phyloP scores from a whole-genome alignment of 2,113 vertebrate genomes.

The Nothobranchius kuhntae region DNA sequence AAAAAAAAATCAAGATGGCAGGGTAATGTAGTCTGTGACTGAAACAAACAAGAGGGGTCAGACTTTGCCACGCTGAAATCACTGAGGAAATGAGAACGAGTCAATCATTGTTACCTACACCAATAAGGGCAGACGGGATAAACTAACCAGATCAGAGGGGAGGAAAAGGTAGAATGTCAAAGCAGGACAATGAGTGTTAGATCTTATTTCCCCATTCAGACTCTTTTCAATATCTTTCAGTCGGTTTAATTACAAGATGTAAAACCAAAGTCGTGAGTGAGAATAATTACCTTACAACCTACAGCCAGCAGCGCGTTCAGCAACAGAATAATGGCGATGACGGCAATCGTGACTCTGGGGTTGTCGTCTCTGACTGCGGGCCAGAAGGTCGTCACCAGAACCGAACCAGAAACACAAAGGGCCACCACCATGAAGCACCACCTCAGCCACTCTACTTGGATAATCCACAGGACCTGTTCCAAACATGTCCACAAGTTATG shows the following conservation, averaged over 20 bases:
- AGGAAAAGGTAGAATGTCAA: conserved; percentile 11
- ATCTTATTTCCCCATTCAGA: conserved; percentile 26
- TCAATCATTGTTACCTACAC: conserved; percentile 39
- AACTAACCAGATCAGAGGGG: conserved; percentile 14
- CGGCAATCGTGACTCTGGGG: conserved; percentile 81
- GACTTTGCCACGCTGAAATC: conserved; percentile 27
- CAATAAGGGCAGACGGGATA: not conserved
- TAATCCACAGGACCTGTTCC: conserved; percentile 89
- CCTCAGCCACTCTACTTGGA: conserved; percentile 83
- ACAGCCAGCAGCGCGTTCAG: conserved; percentile 90
- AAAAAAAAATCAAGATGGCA: conserved; percentile 15
- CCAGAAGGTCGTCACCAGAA: conserved; percentile 94
- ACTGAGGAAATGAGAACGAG: conserved; percentile 33
- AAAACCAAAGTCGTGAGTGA: conserved; percentile 9
- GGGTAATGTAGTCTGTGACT: conserved; percentile 26
- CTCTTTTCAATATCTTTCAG: conserved; percentile 33
- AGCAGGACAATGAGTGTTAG: conserved; percentile 14
- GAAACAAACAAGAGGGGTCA: conserved; percentile 28
- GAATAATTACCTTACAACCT: conserved; percentile 87
- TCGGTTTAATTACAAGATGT: conserved; percentile 6
- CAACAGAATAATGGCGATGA: conserved; percentile 78
- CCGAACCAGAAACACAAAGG: conserved; percentile 90
- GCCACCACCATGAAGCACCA: conserved; percentile 88
- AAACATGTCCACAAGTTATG: not conserved
- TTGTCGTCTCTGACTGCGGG: conserved; percentile 91